Conservation (phyloP, 2,113 vertebrate species). For the Strix uralensis region DNA sequence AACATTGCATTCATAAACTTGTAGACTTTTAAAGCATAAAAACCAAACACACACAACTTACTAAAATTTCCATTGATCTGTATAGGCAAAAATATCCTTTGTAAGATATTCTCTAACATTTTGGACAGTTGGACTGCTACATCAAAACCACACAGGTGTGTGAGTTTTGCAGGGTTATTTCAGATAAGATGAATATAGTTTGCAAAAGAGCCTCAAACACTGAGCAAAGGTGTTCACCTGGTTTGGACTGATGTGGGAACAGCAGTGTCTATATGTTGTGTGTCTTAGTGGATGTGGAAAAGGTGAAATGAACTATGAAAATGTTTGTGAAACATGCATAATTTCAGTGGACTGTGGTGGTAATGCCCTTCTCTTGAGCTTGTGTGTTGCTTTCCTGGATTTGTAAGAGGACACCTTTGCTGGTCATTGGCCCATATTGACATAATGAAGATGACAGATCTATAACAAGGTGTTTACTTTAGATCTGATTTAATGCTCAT, state of each 20-base stretch:
- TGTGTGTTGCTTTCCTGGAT: background rate
- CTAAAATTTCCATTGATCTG: background rate
- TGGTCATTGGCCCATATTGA: background rate
- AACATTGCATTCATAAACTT: background rate
- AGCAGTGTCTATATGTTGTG: background rate
- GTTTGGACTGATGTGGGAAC: background rate
- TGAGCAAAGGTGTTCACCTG: background rate
- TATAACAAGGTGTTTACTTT: conserved; percentile 13
- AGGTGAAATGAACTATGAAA: conserved; percentile 26
- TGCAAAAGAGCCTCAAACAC: background rate
- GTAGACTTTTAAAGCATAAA: background rate
- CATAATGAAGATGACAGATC: background rate
- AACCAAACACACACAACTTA: background rate
- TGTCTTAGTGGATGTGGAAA: background rate
- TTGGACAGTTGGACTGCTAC: background rate
- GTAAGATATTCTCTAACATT: background rate
- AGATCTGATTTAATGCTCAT: background rate
- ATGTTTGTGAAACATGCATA: background rate
- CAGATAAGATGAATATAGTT: background rate
- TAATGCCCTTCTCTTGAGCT: background rate
- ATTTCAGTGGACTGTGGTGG: conserved; percentile 23
- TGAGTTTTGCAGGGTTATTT: background rate
- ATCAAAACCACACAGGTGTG: background rate
- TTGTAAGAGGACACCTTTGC: conserved; percentile 12
- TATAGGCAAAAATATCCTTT: background rate